Evolutionary conservation across 2,797 vertebrate species (phyloP).

Genomic region (Urocyon cinereoargenteus): DNA sequence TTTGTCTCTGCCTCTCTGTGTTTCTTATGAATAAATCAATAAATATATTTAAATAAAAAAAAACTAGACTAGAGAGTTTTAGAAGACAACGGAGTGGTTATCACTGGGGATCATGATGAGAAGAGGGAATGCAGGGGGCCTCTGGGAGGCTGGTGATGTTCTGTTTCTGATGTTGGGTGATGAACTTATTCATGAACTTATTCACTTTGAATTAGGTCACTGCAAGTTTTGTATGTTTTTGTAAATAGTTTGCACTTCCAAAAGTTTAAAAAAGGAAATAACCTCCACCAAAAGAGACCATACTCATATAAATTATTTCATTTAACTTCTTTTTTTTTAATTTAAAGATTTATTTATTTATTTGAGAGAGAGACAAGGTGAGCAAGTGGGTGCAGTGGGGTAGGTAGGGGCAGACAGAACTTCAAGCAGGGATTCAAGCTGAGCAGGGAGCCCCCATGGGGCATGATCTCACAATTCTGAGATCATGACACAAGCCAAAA

Average conservation of each 20-base stretch:
- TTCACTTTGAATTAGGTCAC: not conserved
- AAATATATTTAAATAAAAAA: not conserved
- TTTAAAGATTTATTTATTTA: not conserved
- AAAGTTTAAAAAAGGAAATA: not conserved
- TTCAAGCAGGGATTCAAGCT: fast-evolving
- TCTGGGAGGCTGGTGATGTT: too few species aligned
- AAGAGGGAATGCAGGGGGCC: fast-evolving
- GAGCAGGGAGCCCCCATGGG: not conserved
- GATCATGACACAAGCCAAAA: not conserved
- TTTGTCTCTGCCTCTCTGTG: too few species aligned
- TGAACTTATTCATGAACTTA: not conserved
- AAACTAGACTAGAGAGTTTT: not conserved
- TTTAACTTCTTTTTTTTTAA: not conserved
- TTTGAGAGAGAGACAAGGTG: not conserved
- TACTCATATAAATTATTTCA: not conserved
- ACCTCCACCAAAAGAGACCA: not conserved
- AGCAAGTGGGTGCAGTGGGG: not conserved
- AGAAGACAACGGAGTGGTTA: not conserved
- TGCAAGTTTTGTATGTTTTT: not conserved
- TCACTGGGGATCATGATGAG: fast-evolving
- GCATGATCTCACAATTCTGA: not conserved
- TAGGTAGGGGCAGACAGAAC: not conserved
- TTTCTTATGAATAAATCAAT: too few species aligned
- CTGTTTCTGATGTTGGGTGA: not conserved
- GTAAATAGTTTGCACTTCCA: not conserved